Conservation (phyloP, 30 jellyfish, hydroid and myxozoan genomes). For the Aurelia aurita complex sp. Pacific region DNA sequence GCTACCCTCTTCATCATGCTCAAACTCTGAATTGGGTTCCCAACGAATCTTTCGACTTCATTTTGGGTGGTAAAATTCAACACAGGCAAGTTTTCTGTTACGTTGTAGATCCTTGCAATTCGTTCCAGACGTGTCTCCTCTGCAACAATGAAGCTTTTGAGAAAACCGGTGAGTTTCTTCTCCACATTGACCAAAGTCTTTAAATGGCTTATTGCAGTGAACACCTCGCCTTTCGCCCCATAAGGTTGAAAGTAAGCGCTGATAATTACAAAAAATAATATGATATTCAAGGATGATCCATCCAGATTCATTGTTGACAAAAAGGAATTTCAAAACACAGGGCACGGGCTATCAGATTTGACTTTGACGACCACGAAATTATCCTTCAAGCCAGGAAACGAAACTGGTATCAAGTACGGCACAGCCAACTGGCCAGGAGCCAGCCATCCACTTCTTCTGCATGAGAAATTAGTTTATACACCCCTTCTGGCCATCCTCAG, state of each 20-base stretch:
- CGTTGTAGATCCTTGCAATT: slow-evolving; percentile 19
- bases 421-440: too few relatives aligned
- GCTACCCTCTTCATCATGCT: slow-evolving; percentile 46
- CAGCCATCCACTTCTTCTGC: too few relatives aligned
- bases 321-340: too few relatives aligned
- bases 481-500: slow-evolving; percentile 1
- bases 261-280: neutral
- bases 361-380: neutral
- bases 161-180: slow-evolving; percentile 26
- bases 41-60: slow-evolving; percentile 46
- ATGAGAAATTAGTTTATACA: too few relatives aligned
- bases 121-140: slow-evolving; percentile 59
- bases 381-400: too few relatives aligned
- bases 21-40: slow-evolving; percentile 62
- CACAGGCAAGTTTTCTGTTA: slow-evolving; percentile 15
- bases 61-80: slow-evolving; percentile 21
- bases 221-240: slow-evolving; percentile 54
- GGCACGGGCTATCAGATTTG: neutral
- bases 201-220: slow-evolving; percentile 78
- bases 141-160: slow-evolving; percentile 38
- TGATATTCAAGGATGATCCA: neutral
- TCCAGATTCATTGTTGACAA: slow-evolving; percentile 1
- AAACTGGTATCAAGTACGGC: too few relatives aligned
- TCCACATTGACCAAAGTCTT: slow-evolving; percentile 63
- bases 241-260: neutral